Base-by-base conservation (phyloP, 2,888 invertebrate genomes). In the Limnephilus marmoratus region DNA sequence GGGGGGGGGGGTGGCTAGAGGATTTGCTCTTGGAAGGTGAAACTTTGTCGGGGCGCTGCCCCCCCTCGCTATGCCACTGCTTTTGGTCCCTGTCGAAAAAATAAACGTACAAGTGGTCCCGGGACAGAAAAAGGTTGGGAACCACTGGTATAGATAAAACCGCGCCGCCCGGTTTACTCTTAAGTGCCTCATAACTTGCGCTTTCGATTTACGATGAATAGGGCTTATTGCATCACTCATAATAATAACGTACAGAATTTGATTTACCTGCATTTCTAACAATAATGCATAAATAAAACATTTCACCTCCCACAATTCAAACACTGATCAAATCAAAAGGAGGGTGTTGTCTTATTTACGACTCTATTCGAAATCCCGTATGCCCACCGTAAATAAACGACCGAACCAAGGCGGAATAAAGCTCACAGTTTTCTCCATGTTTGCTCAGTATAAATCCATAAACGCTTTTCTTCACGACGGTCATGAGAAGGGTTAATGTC, bases 401-500 rank as follows among this genome's bases (percentile, higher is more conserved):
- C 24, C 24, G 24, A 68, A 68, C 68, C 68, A n/a, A 68, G 68
- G 68, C 68, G 68, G 68, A 68, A 68, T 68, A 68, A 68, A 68
- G 68, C 68, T 68, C 68, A 68, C 68, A 68, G 68, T 68, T 68
- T 68, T 68, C 24, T 68, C n/a, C 68, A 68, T 68, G 68, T 68
- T 68, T 68, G n/a, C 68, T 68, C 68, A n/a, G 24, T 83, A 34
- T 37, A 34, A 83, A 83, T 83, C 37, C 9, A 68, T 68, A 68
- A 68, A 68, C 24, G 24, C 68, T 88, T 88, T 31, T 68, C 68
- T 68, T 34, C 88, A 31, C 24, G 31, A 29, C 31, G 53, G 80
- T 31, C 68, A 68, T 34, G 88, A 24, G 37, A 88, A 88, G n/a
- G 88, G 88, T 88, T 88, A 34, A 88, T 88, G 80, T 88, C 88